phyloP scores from a whole-genome alignment of 2,797 vertebrate species.

The Pangasius krempfi region DNA sequence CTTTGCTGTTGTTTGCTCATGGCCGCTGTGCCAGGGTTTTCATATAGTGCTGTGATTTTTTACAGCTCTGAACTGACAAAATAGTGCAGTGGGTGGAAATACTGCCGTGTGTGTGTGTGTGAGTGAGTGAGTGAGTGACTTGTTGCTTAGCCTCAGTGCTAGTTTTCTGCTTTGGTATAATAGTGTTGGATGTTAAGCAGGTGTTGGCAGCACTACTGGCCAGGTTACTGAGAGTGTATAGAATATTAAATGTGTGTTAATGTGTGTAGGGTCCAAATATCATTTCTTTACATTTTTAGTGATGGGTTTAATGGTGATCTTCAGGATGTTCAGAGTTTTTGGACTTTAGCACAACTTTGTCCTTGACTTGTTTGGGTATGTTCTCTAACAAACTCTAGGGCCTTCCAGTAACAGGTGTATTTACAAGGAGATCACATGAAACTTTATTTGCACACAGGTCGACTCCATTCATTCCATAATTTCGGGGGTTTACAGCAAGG shows the following conservation, averaged over 20 bases:
- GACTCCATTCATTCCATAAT: neutral
- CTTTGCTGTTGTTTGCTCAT: neutral
- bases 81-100: constrained; percentile 10
- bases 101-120: neutral
- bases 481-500: neutral
- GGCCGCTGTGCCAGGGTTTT: neutral
- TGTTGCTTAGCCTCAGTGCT: neutral
- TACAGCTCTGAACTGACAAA: neutral
- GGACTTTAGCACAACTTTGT: neutral
- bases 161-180: constrained; percentile 1
- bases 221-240: neutral
- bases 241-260: neutral
- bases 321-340: neutral
- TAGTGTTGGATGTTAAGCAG: neutral
- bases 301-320: neutral
- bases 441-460: neutral
- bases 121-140: neutral
- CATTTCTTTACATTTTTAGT: neutral
- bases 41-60: constrained; percentile 13
- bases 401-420: neutral
- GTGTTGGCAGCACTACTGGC: neutral
- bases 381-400: neutral
- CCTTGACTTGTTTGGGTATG: neutral
- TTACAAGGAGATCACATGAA: neutral
- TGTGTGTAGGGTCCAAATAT: neutral